A percentile compares a stretch with the other conserved stretches of the same genome.
These are phyloP conservation scores for Acrossocheilus wenchowensis DNA, from an alignment of 2,797 vertebrate species.

Conservation along the genomic window DNA sequence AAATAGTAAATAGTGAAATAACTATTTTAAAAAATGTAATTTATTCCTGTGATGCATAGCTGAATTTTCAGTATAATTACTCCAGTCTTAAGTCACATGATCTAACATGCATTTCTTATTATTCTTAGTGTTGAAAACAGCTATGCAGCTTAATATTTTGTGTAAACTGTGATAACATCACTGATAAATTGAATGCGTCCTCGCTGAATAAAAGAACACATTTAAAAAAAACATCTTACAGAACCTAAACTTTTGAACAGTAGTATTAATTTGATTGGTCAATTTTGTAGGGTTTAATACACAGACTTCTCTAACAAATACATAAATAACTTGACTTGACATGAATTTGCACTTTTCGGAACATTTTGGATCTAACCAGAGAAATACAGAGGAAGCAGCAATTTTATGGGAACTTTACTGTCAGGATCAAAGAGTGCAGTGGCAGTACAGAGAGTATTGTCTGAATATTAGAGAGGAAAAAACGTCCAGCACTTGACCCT, in stretches of 20 bases:
- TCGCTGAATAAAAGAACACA: background rate
- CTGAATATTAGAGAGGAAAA: conserved; percentile 55
- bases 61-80: background rate
- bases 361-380: conserved; percentile 45
- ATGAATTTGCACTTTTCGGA: background rate
- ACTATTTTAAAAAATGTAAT: background rate
- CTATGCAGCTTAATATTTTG: background rate
- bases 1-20: background rate
- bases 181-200: background rate
- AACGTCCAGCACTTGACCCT: conserved; percentile 71
- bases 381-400: conserved; percentile 51
- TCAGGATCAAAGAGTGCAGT: conserved; percentile 68
- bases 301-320: background rate
- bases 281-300: background rate
- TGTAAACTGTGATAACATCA: background rate
- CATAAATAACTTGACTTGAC: background rate
- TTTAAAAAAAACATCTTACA: background rate
- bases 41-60: background rate
- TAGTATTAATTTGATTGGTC: background rate
- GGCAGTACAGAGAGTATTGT: conserved; percentile 54
- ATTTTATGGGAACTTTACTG: conserved; percentile 63
- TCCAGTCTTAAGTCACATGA: background rate
- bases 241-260: too few relatives aligned
- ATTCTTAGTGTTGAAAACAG: too few relatives aligned
- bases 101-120: background rate